Conservation (phyloP, 2,113 vertebrate genomes). For the Myotis brandtii region DNA sequence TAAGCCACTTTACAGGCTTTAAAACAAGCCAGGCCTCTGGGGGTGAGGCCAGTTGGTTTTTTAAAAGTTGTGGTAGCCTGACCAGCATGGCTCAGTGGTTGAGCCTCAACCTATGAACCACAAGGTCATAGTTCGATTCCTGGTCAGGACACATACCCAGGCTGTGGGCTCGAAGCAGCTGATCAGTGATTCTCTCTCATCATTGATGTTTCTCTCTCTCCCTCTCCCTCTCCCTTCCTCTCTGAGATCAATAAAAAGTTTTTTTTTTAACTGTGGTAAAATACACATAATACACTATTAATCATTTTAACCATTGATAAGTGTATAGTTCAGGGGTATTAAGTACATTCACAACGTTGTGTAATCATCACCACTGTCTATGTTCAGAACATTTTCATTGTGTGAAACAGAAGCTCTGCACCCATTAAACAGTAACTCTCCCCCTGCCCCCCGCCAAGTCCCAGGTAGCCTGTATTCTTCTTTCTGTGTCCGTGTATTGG, state of each 20-base stretch:
- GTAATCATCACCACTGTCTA: background rate
- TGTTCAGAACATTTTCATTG: background rate
- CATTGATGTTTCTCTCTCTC: too few relatives aligned
- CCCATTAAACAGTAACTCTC: background rate
- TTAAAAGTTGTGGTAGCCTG: background rate
- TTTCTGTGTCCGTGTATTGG: background rate
- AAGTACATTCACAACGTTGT: background rate
- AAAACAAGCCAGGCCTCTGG: background rate
- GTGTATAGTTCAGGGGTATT: rapidly evolving
- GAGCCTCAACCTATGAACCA: too few relatives aligned
- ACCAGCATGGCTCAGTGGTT: too few relatives aligned
- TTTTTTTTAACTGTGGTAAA: background rate
- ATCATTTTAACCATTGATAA: background rate
- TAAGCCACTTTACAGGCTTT: background rate
- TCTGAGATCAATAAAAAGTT: background rate
- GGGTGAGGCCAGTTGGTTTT: background rate
- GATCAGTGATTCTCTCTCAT: too few relatives aligned
- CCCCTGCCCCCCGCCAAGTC: background rate
- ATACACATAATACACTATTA: too few relatives aligned
- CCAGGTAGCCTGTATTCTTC: background rate
- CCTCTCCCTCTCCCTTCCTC: too few relatives aligned
- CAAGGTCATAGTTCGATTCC: too few relatives aligned
- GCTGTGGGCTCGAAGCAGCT: too few relatives aligned
- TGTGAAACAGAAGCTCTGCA: background rate
- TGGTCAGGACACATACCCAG: too few relatives aligned